Evolutionary conservation across 2,888 invertebrate genomes (phyloP).

Genomic region (Lypha dubia): DNA sequence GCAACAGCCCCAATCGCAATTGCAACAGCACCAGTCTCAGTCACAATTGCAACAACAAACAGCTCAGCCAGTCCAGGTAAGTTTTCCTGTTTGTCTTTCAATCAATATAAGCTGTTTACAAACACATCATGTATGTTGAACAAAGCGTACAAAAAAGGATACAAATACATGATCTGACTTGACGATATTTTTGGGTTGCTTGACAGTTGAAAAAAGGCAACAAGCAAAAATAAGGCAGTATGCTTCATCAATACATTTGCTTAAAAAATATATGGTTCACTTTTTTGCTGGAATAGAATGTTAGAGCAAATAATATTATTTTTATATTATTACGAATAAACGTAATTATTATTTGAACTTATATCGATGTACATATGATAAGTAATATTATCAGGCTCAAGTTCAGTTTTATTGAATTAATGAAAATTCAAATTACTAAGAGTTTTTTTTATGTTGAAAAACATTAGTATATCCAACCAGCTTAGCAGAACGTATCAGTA

Average conservation of each 20-base stretch:
- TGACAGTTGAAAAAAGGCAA: not conserved
- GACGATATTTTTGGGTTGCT: not conserved
- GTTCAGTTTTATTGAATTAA: too few relatives aligned
- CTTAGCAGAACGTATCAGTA: too few relatives aligned
- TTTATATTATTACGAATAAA: too few relatives aligned
- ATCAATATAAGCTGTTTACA: not conserved
- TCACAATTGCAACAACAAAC: conserved; percentile 51
- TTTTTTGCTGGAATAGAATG: too few relatives aligned
- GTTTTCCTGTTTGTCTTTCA: not conserved
- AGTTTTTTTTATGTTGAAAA: too few relatives aligned
- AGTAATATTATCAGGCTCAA: too few relatives aligned
- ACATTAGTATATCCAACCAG: too few relatives aligned
- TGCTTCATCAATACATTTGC: not conserved
- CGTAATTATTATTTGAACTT: too few relatives aligned
- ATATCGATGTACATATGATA: too few relatives aligned
- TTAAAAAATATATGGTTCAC: too few relatives aligned
- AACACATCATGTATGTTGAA: not conserved
- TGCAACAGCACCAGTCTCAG: conserved; percentile 70
- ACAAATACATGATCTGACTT: not conserved
- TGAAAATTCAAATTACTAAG: too few relatives aligned
- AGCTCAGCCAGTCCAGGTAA: conserved; percentile 63
- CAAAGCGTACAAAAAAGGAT: conserved; percentile 4
- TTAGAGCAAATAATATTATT: too few relatives aligned
- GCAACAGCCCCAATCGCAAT: conserved; percentile 67
- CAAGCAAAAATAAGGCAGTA: not conserved